Evolutionary conservation across 2,888 invertebrate species (phyloP).

Genomic region (Drosophila pullipes): DNA sequence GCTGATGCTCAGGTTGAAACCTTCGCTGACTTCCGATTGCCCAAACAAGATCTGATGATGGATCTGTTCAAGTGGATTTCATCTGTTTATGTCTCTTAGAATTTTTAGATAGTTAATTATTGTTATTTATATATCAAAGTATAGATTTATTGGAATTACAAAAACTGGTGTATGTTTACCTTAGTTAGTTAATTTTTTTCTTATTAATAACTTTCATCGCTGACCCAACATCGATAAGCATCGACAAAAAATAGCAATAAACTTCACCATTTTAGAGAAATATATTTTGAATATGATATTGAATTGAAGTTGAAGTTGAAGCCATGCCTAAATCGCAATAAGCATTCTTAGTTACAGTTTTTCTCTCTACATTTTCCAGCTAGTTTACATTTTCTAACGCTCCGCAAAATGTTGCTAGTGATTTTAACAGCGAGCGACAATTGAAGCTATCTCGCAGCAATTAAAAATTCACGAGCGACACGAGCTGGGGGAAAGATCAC

Average conservation of each 20-base stretch:
- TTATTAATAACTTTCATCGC: background rate
- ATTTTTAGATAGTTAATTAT: background rate
- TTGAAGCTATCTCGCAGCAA: background rate
- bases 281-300: background rate
- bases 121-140: background rate
- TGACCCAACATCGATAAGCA: background rate
- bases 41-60: slow-evolving; percentile 90
- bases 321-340: background rate
- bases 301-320: background rate
- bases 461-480: background rate
- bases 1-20: slow-evolving; percentile 88
- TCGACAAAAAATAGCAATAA: background rate
- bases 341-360: background rate
- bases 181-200: background rate
- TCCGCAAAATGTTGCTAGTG: background rate
- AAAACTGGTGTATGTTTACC: background rate
- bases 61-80: slow-evolving; percentile 90
- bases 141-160: background rate
- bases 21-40: slow-evolving; percentile 89
- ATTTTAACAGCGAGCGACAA: background rate
- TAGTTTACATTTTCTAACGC: background rate
- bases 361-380: background rate
- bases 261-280: background rate
- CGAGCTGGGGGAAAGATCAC: background rate
- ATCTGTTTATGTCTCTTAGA: slow-evolving; percentile 64